Evolutionary conservation across 2,113 vertebrate genomes (phyloP).

Genomic region (Nematolebias whitei): DNA sequence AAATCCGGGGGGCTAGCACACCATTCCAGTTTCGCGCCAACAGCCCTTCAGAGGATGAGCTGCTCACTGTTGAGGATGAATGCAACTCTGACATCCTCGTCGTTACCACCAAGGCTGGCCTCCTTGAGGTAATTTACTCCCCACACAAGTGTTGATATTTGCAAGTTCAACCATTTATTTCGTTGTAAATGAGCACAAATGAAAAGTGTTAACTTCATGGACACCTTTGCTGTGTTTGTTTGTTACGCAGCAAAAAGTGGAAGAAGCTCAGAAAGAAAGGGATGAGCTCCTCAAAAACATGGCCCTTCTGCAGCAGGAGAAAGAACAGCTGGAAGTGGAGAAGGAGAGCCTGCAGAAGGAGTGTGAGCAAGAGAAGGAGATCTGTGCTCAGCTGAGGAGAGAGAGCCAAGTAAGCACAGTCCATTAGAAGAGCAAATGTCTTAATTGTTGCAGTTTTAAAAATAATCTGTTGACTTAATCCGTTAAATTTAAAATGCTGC

Average conservation of each 20-base stretch:
- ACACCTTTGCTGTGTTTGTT: neutral
- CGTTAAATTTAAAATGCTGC: constrained; percentile 2
- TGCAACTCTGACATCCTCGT: constrained; percentile 97
- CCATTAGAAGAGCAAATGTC: neutral
- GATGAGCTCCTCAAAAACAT: constrained; percentile 88
- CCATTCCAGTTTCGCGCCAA: constrained; percentile 95
- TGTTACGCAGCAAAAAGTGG: constrained; percentile 91
- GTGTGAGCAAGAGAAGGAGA: constrained; percentile 83
- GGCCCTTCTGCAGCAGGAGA: constrained; percentile 87
- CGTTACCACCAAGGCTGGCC: constrained; percentile 95
- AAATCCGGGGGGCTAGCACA: constrained; percentile 97
- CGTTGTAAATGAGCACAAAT: neutral
- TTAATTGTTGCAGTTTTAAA: neutral
- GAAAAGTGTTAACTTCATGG: neutral
- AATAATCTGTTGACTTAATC: neutral
- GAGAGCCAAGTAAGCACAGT: constrained; percentile 86
- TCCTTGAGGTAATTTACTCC: constrained; percentile 89
- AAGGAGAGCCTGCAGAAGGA: constrained; percentile 85
- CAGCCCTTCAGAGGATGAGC: constrained; percentile 90
- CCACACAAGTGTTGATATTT: neutral
- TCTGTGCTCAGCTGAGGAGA: constrained; percentile 81
- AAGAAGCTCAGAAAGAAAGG: constrained; percentile 93
- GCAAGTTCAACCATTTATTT: neutral
- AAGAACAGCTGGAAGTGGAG: constrained; percentile 84
- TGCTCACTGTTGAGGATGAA: constrained; percentile 97